Conservation (phyloP, 2,888 invertebrate species). For the Drosophila monieri region DNA sequence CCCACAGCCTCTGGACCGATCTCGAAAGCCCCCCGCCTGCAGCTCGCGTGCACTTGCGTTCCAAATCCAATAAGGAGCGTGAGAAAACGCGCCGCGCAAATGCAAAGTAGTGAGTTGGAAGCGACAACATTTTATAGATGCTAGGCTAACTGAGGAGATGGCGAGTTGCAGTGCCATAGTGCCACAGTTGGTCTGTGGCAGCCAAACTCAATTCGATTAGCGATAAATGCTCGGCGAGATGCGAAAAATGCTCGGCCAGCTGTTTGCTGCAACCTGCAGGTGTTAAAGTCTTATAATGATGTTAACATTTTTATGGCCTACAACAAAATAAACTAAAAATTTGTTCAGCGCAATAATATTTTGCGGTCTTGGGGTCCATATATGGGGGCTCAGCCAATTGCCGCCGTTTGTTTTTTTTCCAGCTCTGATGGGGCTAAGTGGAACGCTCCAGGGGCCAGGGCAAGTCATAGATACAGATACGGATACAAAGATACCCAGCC, state of each 20-base stretch:
- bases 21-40: slow-evolving; percentile 20
- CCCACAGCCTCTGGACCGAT: slow-evolving; percentile 37
- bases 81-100: slow-evolving; percentile 76
- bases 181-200: slow-evolving; percentile 16
- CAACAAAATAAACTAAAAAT: slow-evolving; percentile 71
- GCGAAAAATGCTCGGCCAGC: slow-evolving; percentile 60
- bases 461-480: slow-evolving; percentile 22
- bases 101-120: slow-evolving; percentile 71
- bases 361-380: slow-evolving; percentile 48
- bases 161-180: slow-evolving; percentile 37
- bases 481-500: slow-evolving; percentile 14
- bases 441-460: slow-evolving; percentile 32
- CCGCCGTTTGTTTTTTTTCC: slow-evolving; percentile 17
- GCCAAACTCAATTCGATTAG: slow-evolving; percentile 65
- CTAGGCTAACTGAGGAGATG: slow-evolving; percentile 15
- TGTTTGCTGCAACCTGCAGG: slow-evolving; percentile 74
- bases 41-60: slow-evolving; percentile 79
- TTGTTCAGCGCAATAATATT: slow-evolving; percentile 65
- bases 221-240: slow-evolving; percentile 65
- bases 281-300: slow-evolving; percentile 75
- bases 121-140: slow-evolving; percentile 72
- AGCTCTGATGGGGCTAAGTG: slow-evolving; percentile 26
- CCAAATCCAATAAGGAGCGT: slow-evolving; percentile 81
- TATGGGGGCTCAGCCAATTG: slow-evolving; percentile 47
- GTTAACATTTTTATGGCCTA: slow-evolving; percentile 73